These are phyloP conservation scores for Diarsia rubi DNA, from an alignment of 2,888 invertebrate genomes.

Conservation along the genomic window DNA sequence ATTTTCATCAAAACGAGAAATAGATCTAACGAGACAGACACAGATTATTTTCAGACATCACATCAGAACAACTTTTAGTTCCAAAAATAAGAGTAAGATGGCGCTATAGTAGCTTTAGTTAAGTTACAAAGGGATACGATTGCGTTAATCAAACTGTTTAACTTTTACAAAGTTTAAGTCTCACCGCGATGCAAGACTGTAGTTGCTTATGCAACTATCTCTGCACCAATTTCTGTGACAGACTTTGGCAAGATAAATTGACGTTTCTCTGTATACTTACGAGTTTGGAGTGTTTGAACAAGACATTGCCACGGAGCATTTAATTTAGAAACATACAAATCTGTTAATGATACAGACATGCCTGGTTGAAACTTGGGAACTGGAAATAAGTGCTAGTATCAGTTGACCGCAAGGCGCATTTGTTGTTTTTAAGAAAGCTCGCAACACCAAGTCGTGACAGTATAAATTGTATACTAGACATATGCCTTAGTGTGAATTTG, in stretches of 20 bases:
- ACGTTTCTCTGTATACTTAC: constrained; percentile 32
- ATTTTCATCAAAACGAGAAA: background rate
- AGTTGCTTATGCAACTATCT: constrained; percentile 45
- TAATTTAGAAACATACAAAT: constrained; percentile 19
- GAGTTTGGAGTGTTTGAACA: constrained; percentile 51
- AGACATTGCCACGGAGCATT: constrained; percentile 24
- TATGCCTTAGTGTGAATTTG: background rate
- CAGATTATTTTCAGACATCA: background rate
- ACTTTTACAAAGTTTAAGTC: constrained; percentile 61
- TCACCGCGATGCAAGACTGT: constrained; percentile 47
- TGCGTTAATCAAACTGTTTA: constrained; percentile 59
- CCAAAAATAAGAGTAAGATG: constrained; percentile 18
- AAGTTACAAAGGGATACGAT: constrained; percentile 17
- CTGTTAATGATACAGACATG: background rate
- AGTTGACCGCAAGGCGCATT: background rate
- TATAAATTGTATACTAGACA: too few species aligned
- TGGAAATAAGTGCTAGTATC: background rate
- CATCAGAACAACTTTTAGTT: constrained; percentile 1
- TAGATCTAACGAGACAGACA: background rate
- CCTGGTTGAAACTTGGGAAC: background rate
- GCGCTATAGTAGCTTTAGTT: constrained; percentile 29
- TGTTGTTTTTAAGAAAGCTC: background rate
- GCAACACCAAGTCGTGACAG: background rate
- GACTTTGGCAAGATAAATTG: constrained; percentile 49
- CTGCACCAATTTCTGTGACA: constrained; percentile 41